Percentiles rank a stretch among this genome's conserved stretches.
Conservation (phyloP, 2,888 invertebrate species). For the Mimas tiliae region DNA sequence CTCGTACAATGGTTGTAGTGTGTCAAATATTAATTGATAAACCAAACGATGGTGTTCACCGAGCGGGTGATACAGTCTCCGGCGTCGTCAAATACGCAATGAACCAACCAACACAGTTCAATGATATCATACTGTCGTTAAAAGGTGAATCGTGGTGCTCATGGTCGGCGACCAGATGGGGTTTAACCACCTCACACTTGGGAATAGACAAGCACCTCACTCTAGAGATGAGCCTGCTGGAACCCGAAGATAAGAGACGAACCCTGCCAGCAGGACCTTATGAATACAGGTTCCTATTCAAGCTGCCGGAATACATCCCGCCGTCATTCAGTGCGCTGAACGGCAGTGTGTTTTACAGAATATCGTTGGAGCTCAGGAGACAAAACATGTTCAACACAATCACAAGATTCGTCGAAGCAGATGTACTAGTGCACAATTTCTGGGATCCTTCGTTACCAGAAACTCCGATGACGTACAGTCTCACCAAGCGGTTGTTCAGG, state of each 20-base stretch:
- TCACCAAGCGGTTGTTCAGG: not conserved
- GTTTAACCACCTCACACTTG: conserved; percentile 17
- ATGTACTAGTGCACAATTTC: not conserved
- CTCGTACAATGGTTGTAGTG: conserved; percentile 33
- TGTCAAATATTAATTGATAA: conserved; percentile 35
- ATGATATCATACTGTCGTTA: conserved; percentile 32
- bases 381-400: not conserved
- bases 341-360: not conserved
- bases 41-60: conserved; percentile 29
- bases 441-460: not conserved
- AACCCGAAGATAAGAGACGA: conserved; percentile 20
- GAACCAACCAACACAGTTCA: conserved; percentile 34
- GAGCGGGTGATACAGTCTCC: conserved; percentile 32
- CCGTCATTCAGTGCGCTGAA: conserved; percentile 31
- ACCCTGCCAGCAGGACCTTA: conserved; percentile 30
- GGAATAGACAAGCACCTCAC: conserved; percentile 31
- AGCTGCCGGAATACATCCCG: conserved; percentile 35
- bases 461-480: not conserved
- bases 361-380: not conserved
- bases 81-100: conserved; percentile 34
- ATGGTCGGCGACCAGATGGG: conserved; percentile 27
- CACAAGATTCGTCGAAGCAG: not conserved
- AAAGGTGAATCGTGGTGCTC: conserved; percentile 34
- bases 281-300: conserved; percentile 35
- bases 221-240: conserved; percentile 20